Evolutionary conservation across 2,888 invertebrate genomes (phyloP), one percentile per base, ranked within the genome.

Genomic region (Nyleta sp.): DNA sequence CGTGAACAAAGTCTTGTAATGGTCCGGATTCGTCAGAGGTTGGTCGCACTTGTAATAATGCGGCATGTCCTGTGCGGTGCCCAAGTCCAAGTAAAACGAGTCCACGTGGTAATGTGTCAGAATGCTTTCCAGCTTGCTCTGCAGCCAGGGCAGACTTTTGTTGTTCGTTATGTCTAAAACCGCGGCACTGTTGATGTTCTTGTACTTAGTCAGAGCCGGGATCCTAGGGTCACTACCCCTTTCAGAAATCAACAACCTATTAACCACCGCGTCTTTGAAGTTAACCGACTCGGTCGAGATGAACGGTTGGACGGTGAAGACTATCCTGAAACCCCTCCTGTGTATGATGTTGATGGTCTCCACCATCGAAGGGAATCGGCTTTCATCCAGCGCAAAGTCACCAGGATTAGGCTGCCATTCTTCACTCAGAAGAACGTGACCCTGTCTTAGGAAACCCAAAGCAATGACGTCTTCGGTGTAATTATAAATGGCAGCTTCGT

Each of bases 251-350:
- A 97, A 90, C n/a, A 96, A 87, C 64, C 95, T 92, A 64, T 94
- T 94, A 57, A 94, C 92, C 0, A 97, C 95, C 0, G 96, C 95
- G 83, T 96, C 95, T 60, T 94, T 94, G 87, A 97, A 98, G 84
- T 95, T 96, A 1, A 91, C 91, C 80, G 97, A 97, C 84, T 97
- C 96, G 0, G 97, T 96, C 59, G 96, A 95, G 31, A 98, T 95
- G 87, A 96, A 98, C 0, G 98, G 98, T 86, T 97, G 97, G 0
- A 98, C 93, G n/a, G 96, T 95, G 81, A 98, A 94, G 0, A 95
- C 96, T 11, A 98, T 95, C 85, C 96, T 94, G 81, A 98, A 98
- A 10, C 0, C 97, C 80, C 97, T 92, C 31, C 97, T 92, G 80
- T 95, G 95, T 35, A 97, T 92, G 59, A 96, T 95, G 83, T 95